phyloP scores from a whole-genome alignment of 2,797 vertebrate genomes.

The Chrosomus eos region DNA sequence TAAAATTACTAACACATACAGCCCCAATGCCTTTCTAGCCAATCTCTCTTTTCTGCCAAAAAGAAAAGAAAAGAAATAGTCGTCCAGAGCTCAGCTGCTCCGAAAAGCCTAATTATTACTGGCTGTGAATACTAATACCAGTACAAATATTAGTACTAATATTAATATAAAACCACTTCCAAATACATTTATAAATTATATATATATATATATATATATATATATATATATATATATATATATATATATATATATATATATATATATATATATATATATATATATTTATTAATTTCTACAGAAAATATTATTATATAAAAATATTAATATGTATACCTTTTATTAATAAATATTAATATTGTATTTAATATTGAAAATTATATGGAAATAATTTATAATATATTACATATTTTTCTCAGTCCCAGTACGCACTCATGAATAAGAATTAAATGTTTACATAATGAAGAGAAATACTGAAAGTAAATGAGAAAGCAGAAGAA shows the following conservation, averaged over 20 bases:
- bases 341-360: too few relatives aligned
- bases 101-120: slow-evolving; percentile 1
- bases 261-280: fast-evolving
- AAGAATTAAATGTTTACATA: not conserved
- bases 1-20: slow-evolving; percentile 83
- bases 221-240: too few relatives aligned
- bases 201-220: not conserved
- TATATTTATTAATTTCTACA: too few relatives aligned
- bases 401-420: not conserved
- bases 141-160: not conserved
- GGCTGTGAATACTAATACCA: not conserved
- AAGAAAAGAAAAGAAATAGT: not conserved
- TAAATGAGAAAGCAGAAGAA: slow-evolving; percentile 5
- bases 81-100: slow-evolving; percentile 17
- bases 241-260: not conserved
- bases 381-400: not conserved
- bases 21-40: slow-evolving; percentile 49
- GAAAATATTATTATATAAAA: not conserved
- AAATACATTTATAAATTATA: not conserved
- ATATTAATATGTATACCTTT: not conserved
- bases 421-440: not conserved
- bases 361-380: not conserved
- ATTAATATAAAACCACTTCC: not conserved
- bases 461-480: not conserved
- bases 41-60: slow-evolving; percentile 12